Conservation (phyloP, 2,113 vertebrate species). For the Phaethon lepturus region DNA sequence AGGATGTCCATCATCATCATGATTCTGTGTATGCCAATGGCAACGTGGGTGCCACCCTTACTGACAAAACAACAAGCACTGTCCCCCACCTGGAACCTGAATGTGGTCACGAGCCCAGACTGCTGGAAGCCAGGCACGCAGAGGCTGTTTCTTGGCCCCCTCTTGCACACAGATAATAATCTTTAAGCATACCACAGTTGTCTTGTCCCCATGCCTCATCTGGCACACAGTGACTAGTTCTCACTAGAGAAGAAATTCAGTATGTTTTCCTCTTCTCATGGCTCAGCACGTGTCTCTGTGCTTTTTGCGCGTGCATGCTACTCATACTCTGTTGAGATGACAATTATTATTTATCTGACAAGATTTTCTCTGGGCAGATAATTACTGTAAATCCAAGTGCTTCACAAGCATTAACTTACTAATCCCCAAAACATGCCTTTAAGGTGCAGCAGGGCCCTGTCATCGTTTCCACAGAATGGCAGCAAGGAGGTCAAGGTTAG, state of each 20-base stretch:
- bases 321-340: background rate
- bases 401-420: background rate
- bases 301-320: background rate
- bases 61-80: accelerated
- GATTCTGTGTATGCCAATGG: background rate
- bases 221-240: background rate
- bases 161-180: background rate
- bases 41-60: background rate
- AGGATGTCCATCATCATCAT: background rate
- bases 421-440: background rate
- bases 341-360: background rate
- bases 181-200: background rate
- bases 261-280: background rate
- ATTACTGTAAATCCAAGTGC: background rate
- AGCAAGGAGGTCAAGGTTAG: background rate
- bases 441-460: background rate
- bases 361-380: background rate
- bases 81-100: background rate
- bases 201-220: background rate
- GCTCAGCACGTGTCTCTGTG: background rate
- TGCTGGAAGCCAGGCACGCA: background rate
- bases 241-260: background rate
- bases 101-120: accelerated
- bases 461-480: background rate
- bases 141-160: background rate